Percentiles rank a stretch among this genome's conserved stretches.
Evolutionary conservation across 1,140 invertebrate species (phyloP).

Genomic region (Megalonaias nervosa): DNA sequence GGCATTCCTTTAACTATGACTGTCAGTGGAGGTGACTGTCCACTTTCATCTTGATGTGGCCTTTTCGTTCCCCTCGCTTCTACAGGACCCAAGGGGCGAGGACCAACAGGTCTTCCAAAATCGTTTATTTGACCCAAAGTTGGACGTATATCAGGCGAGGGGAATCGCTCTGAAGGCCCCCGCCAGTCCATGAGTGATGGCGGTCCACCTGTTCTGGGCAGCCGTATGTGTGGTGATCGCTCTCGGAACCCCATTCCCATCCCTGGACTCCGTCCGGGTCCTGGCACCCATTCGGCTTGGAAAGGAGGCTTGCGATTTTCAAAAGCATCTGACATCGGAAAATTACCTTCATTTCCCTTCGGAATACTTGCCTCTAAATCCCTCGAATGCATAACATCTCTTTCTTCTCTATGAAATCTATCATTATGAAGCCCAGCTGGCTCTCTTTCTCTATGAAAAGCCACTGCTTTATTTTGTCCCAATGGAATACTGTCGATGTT

Average conservation of each 20-base stretch:
- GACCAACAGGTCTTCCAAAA: neutral
- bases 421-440: too few species aligned
- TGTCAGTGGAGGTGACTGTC: constrained; percentile 1
- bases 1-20: constrained; percentile 56
- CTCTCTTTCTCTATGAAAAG: too few species aligned
- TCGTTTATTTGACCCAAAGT: neutral
- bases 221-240: neutral
- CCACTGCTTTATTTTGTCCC: too few species aligned
- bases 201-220: neutral
- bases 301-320: too few species aligned
- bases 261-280: neutral
- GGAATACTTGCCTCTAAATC: too few species aligned
- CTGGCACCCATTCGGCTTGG: too few species aligned
- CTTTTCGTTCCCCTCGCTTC: constrained; percentile 32
- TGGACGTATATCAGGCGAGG: too few species aligned
- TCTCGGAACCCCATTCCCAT: neutral
- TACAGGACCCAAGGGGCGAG: neutral
- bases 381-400: too few species aligned
- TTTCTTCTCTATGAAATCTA: too few species aligned
- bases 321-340: too few species aligned
- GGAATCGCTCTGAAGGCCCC: neutral
- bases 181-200: neutral
- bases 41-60: constrained; percentile 1
- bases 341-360: too few species aligned
- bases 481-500: too few species aligned